phyloP scores from a whole-genome alignment of 2,113 vertebrate species.

The Etheostoma cragini region DNA sequence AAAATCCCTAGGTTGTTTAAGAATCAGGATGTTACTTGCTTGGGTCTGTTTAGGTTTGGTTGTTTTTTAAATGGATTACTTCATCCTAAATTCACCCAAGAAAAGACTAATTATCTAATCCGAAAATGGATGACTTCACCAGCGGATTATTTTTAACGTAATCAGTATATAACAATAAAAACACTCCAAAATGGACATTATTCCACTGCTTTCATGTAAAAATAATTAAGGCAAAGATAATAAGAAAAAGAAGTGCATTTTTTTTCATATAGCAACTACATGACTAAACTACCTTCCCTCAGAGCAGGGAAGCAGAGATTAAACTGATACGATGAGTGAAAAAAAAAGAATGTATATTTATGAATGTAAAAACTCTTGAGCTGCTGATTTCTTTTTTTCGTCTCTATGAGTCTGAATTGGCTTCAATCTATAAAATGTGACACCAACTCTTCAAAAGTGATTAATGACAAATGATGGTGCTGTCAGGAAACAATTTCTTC shows the following conservation, averaged over 20 bases:
- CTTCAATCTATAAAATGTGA: slow-evolving; percentile 28
- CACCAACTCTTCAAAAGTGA: slow-evolving; percentile 27
- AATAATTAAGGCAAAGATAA: slow-evolving; percentile 11
- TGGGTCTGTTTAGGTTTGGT: not conserved
- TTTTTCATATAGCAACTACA: slow-evolving; percentile 43
- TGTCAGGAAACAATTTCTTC: slow-evolving; percentile 58
- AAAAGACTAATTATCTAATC: not conserved
- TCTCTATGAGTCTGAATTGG: not conserved
- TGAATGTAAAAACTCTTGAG: not conserved
- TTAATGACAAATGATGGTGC: slow-evolving; percentile 49
- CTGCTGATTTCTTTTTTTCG: not conserved
- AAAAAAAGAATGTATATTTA: not conserved
- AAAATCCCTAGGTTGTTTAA: slow-evolving; percentile 8
- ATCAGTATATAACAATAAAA: slow-evolving; percentile 15
- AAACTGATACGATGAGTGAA: slow-evolving; percentile 46
- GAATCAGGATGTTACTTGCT: not conserved
- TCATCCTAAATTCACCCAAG: slow-evolving; percentile 6
- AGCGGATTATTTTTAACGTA: not conserved
- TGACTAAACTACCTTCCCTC: slow-evolving; percentile 61
- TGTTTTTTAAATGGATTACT: not conserved
- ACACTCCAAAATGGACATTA: not conserved
- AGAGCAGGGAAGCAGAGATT: slow-evolving; percentile 33
- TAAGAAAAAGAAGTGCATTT: not conserved
- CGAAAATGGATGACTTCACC: slow-evolving; percentile 19
- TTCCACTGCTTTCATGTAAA: slow-evolving; percentile 23